These are phyloP conservation scores for Symphodus melops DNA, from an alignment of 2,113 vertebrate genomes.

Conservation along the genomic window DNA sequence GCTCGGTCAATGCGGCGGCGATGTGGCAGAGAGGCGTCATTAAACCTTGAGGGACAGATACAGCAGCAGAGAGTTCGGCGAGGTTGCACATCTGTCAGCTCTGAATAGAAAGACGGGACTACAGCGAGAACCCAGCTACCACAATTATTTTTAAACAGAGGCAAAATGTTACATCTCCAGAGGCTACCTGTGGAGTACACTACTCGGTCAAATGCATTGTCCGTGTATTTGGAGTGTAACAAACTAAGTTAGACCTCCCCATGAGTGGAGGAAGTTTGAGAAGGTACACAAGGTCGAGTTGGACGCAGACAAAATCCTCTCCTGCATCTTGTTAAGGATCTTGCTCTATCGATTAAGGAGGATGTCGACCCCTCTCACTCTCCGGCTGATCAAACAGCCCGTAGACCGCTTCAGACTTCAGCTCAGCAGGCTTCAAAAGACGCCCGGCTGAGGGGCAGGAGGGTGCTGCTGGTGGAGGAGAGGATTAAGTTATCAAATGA, in stretches of 20 bases:
- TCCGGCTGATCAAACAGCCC: not conserved
- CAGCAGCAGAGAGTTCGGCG: not conserved
- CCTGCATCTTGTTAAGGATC: not conserved
- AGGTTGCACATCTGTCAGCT: conserved; percentile 2
- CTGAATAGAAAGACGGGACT: not conserved
- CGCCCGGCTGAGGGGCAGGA: not conserved
- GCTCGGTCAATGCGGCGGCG: not conserved
- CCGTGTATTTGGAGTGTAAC: too few species aligned
- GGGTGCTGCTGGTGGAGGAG: conserved; percentile 4
- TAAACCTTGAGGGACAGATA: conserved; percentile 1
- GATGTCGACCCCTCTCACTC: not conserved
- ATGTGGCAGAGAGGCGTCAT: conserved; percentile 6
- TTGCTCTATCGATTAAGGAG: not conserved
- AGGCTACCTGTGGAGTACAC: too few species aligned
- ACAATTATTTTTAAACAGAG: not conserved
- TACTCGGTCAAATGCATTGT: too few species aligned
- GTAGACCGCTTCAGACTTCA: conserved; percentile 4
- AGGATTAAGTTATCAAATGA: conserved; percentile 36
- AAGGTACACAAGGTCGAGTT: not conserved
- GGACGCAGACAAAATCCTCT: not conserved
- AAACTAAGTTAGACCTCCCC: too few species aligned
- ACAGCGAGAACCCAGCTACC: not conserved
- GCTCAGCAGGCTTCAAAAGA: conserved; percentile 48
- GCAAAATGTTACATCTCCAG: not conserved
- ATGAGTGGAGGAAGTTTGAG: too few species aligned